Evolutionary conservation across 2,797 vertebrate genomes (phyloP).

Genomic region (Phoebastria nigripes): DNA sequence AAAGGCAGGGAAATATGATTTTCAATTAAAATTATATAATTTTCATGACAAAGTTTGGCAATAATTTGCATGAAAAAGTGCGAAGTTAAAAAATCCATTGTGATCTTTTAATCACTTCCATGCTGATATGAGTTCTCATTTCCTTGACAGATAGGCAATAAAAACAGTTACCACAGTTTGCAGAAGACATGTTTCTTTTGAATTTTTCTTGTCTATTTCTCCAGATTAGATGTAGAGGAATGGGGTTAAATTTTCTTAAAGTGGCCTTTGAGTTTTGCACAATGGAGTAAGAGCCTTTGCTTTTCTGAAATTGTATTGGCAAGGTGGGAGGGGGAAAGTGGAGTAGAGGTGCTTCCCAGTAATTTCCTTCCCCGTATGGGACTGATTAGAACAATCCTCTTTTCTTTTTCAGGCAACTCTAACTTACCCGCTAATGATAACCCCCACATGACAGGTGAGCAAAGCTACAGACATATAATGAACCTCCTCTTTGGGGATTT

Average conservation of each 20-base stretch:
- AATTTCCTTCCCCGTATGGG: neutral
- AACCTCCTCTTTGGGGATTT: neutral
- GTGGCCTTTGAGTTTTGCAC: neutral
- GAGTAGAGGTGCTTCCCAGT: neutral
- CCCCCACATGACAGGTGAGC: neutral
- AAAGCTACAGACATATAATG: neutral
- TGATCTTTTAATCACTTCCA: neutral
- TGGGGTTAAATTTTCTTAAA: neutral
- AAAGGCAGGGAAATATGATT: neutral
- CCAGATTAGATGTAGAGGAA: neutral
- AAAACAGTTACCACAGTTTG: neutral
- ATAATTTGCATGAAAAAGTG: neutral
- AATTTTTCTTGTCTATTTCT: neutral
- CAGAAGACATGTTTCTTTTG: neutral
- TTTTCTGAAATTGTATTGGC: neutral
- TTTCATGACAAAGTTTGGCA: neutral
- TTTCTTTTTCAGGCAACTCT: neutral
- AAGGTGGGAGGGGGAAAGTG: neutral
- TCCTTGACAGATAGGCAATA: neutral
- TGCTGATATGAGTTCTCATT: neutral
- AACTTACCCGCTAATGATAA: neutral
- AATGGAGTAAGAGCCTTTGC: neutral
- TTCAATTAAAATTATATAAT: neutral
- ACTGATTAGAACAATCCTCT: neutral
- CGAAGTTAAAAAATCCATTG: neutral